Conservation (phyloP, 2,797 vertebrate species). For the Amblyraja radiata region DNA sequence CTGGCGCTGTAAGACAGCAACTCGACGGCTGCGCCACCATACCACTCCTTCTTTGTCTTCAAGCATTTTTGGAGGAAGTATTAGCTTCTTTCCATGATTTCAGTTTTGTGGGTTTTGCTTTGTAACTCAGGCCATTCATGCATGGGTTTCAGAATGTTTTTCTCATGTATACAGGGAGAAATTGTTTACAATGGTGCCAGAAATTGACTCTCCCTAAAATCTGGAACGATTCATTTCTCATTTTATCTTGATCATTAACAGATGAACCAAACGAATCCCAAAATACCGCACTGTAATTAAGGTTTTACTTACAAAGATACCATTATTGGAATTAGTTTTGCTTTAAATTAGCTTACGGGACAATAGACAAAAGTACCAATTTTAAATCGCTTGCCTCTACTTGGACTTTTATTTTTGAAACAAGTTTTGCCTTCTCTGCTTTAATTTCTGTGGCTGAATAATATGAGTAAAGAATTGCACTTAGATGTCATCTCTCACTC, state of each 20-base stretch:
- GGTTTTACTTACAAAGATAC: constrained; percentile 21
- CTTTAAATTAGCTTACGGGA: constrained; percentile 24
- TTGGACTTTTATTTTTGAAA: background rate
- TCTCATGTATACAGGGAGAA: constrained; percentile 39
- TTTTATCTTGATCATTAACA: constrained; percentile 55
- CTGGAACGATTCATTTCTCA: constrained; percentile 60
- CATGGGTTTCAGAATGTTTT: background rate
- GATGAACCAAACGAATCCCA: constrained; percentile 45
- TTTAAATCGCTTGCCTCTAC: background rate
- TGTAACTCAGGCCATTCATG: background rate
- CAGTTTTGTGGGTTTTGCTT: constrained; percentile 1
- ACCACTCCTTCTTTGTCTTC: background rate
- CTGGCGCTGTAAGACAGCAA: no score
- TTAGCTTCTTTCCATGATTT: background rate
- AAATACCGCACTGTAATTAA: constrained; percentile 25
- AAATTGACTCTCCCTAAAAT: constrained; percentile 46
- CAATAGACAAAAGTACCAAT: background rate
- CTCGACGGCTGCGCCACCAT: background rate
- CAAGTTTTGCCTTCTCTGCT: background rate
- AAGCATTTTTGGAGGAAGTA: background rate
- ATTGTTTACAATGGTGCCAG: constrained; percentile 50
- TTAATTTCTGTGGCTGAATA: background rate
- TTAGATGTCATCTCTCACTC: no score
- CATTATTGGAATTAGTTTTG: constrained; percentile 11
- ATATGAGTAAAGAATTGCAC: no score